A percentile compares a stretch with the other conserved stretches of the same genome.
Conservation (phyloP, 2,888 invertebrate genomes). For the Ectropis crepuscularia region DNA sequence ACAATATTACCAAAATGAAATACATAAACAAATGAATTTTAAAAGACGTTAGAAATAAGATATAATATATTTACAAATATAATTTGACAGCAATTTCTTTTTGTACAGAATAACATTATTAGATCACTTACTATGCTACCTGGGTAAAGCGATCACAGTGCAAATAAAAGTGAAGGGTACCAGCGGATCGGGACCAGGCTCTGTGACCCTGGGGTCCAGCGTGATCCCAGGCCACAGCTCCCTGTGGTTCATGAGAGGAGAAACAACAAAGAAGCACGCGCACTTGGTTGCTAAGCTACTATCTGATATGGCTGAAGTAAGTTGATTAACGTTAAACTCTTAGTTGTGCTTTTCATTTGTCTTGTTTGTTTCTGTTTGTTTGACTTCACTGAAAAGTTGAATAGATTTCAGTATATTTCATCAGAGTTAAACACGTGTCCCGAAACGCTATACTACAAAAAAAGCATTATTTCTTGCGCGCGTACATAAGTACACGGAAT, state of each 20-base stretch:
- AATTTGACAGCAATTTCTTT: neutral
- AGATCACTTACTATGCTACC: slow-evolving; percentile 95
- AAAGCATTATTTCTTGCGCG: too few relatives aligned
- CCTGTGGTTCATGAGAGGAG: slow-evolving; percentile 95
- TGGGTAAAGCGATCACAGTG: slow-evolving; percentile 95
- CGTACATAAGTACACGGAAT: too few relatives aligned
- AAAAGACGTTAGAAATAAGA: too few relatives aligned
- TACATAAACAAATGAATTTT: too few relatives aligned
- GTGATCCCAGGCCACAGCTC: slow-evolving; percentile 62
- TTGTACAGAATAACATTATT: slow-evolving; percentile 78
- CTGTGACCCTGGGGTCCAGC: slow-evolving; percentile 83
- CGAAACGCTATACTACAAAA: too few relatives aligned
- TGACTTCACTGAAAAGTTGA: neutral
- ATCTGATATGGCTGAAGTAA: slow-evolving; percentile 96
- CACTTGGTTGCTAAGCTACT: slow-evolving; percentile 94
- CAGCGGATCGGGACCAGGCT: slow-evolving; percentile 65
- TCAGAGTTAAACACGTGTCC: too few relatives aligned
- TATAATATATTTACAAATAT: too few relatives aligned
- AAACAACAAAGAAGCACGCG: slow-evolving; percentile 93
- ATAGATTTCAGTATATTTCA: too few relatives aligned
- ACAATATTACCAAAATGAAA: too few relatives aligned
- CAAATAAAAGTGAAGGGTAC: slow-evolving; percentile 90
- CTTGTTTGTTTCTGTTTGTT: too few relatives aligned
- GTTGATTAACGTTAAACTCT: slow-evolving; percentile 40
- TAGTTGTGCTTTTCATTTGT: neutral